Percentiles rank a stretch among this genome's conserved stretches.
phyloP scores from a whole-genome alignment of 2,797 vertebrate species.

The Tadarida brasiliensis region DNA sequence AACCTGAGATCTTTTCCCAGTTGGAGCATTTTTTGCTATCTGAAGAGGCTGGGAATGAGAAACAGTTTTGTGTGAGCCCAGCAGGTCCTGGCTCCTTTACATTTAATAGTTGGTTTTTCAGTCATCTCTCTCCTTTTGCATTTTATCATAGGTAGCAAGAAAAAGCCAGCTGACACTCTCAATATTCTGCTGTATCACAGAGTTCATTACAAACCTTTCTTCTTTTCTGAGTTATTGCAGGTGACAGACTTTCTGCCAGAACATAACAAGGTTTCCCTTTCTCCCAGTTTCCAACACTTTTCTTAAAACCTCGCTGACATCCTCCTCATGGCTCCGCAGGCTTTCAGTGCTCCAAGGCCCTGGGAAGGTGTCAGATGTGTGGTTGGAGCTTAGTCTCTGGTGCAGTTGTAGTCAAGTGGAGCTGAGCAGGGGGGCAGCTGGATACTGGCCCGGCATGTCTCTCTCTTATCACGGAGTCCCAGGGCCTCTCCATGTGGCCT shows the following conservation, averaged over 20 bases:
- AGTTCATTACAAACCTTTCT: neutral
- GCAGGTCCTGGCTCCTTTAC: neutral
- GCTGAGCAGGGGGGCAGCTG: neutral
- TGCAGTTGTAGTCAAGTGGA: neutral
- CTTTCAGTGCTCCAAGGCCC: neutral
- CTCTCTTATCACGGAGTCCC: no score
- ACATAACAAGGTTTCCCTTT: neutral
- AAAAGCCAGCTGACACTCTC: neutral
- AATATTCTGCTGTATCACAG: neutral
- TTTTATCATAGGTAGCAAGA: slow-evolving; percentile 1
- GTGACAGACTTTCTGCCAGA: neutral
- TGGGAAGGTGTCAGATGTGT: neutral
- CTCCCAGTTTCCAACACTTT: neutral
- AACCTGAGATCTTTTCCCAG: slow-evolving; percentile 18
- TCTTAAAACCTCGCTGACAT: neutral
- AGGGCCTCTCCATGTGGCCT: neutral
- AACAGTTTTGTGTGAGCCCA: neutral
- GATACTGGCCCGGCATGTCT: neutral
- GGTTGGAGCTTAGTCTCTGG: neutral
- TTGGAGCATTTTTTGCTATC: slow-evolving; percentile 27
- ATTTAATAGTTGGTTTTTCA: neutral
- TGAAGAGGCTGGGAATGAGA: neutral
- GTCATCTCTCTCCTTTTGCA: neutral
- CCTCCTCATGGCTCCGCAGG: neutral
- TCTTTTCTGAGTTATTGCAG: neutral